A percentile compares a stretch with the other conserved stretches of the same genome.
Conservation (phyloP, 1,140 invertebrate genomes). For the Lutraria rhynchaena region DNA sequence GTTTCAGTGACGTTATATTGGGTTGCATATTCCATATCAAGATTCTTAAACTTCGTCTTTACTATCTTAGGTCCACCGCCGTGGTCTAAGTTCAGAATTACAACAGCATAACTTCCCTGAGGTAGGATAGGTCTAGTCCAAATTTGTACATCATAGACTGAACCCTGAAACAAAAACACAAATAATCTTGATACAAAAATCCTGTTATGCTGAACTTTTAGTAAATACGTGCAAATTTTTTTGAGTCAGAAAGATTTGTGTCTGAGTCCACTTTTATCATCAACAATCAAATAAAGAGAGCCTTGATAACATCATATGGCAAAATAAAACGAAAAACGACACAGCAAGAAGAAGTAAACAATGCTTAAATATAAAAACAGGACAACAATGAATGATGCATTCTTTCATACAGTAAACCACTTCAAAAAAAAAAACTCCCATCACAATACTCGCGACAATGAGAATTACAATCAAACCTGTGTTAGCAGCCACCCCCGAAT, state of each 20-base stretch:
- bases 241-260: not conserved
- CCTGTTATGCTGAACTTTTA: no score
- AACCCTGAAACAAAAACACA: not conserved
- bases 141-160: slow-evolving; percentile 43
- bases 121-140: slow-evolving; percentile 71
- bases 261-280: not conserved
- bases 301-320: no score
- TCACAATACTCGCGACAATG: no score
- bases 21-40: not conserved
- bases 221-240: no score
- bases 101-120: slow-evolving; percentile 64
- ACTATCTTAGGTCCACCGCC: slow-evolving; percentile 69
- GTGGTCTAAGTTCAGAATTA: slow-evolving; percentile 60
- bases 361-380: no score
- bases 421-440: no score
- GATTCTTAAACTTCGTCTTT: not conserved
- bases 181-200: not conserved
- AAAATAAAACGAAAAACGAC: no score
- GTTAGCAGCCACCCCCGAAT: no score
- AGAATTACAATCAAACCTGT: no score
- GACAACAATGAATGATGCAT: no score
- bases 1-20: slow-evolving; percentile 91
- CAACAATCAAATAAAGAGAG: not conserved
- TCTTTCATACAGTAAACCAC: no score
- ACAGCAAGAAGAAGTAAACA: no score